phyloP scores from a whole-genome alignment of 2,797 vertebrate genomes.

The Sparus aurata region DNA sequence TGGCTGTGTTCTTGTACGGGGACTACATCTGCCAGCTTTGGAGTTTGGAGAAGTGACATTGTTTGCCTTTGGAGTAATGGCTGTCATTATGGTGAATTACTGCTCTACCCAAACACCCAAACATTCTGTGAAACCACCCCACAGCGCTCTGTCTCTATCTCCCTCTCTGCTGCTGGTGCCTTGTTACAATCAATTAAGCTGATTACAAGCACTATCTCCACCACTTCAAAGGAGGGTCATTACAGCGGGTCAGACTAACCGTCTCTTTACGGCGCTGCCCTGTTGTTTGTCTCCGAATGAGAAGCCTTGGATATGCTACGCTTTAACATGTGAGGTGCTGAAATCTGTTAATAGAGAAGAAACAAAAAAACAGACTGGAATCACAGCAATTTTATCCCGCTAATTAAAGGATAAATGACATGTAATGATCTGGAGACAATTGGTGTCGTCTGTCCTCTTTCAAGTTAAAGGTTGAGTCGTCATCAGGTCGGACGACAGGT shows the following conservation, averaged over 20 bases:
- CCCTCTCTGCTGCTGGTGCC: conserved; percentile 71
- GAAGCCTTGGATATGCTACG: conserved; percentile 20
- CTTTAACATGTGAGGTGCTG: conserved; percentile 33
- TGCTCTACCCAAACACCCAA: conserved; percentile 76
- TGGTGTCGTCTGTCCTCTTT: conserved; percentile 64
- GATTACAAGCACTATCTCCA: conserved; percentile 85
- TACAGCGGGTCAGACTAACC: conserved; percentile 79
- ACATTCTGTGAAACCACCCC: conserved; percentile 70
- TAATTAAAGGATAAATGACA: conserved; percentile 57
- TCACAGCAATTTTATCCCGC: conserved; percentile 11
- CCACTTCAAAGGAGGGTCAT: conserved; percentile 81
- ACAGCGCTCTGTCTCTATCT: conserved; percentile 65
- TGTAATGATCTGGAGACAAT: conserved; percentile 60
- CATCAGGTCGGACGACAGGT: conserved; percentile 73
- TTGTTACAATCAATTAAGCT: conserved; percentile 86
- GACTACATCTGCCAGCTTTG: conserved; percentile 61
- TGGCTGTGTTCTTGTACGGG: conserved; percentile 60
- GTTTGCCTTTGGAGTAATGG: conserved; percentile 83
- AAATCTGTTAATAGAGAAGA: conserved; percentile 36
- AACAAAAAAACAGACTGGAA: conserved; percentile 1
- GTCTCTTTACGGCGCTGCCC: conserved; percentile 73
- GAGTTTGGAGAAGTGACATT: conserved; percentile 74
- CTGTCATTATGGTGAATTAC: conserved; percentile 84
- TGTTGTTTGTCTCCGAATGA: conserved; percentile 60
- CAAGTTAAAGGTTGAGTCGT: conserved; percentile 67